Conservation (phyloP, 1,140 invertebrate species). For the Drosophila pseudoobscura region DNA sequence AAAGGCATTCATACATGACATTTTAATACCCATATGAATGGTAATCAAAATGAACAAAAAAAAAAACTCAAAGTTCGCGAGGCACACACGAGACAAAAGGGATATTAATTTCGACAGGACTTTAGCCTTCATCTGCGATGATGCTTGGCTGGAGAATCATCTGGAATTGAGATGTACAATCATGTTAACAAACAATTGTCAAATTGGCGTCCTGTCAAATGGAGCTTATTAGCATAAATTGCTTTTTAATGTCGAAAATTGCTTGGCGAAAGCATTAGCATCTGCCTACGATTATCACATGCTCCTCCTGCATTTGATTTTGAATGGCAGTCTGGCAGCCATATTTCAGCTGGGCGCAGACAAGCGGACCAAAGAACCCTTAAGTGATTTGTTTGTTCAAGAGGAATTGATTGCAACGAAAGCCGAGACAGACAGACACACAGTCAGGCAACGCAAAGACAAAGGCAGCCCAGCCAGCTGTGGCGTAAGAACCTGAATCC, state of each 20-base stretch:
- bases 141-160: neutral
- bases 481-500: conserved; percentile 22
- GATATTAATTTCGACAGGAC: conserved; percentile 29
- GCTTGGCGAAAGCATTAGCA: conserved; percentile 25
- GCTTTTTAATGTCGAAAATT: conserved; percentile 40
- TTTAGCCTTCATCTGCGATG: conserved; percentile 17
- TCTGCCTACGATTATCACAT: conserved; percentile 43
- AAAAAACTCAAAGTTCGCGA: conserved; percentile 18
- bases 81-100: conserved; percentile 4
- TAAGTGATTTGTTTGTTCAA: conserved; percentile 65
- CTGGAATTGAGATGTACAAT: conserved; percentile 10
- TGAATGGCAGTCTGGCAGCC: conserved; percentile 12
- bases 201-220: conserved; percentile 26
- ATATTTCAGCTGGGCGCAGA: conserved; percentile 28
- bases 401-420: conserved; percentile 58
- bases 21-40: conserved; percentile 44
- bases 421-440: conserved; percentile 21
- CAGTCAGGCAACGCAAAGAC: conserved; percentile 18
- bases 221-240: conserved; percentile 45
- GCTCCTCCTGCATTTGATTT: conserved; percentile 35
- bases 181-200: conserved; percentile 14
- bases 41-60: conserved; percentile 27
- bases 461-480: conserved; percentile 36
- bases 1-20: conserved; percentile 15
- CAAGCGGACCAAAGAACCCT: conserved; percentile 13